Evolutionary conservation across 2,888 invertebrate species (phyloP), one percentile per base, ranked within the genome.

Genomic region (Lasiommata megera): DNA sequence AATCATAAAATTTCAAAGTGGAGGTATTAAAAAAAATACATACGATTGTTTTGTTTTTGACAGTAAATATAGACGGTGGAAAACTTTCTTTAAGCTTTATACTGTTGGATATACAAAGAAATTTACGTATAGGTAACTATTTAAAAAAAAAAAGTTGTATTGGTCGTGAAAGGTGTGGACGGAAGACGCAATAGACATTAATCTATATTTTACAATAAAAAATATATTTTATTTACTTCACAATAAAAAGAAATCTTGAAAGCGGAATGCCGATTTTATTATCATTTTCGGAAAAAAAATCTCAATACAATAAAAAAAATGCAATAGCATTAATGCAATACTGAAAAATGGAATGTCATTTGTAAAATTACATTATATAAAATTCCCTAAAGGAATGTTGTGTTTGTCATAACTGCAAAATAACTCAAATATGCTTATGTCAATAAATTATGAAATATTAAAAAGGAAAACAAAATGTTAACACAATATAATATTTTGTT

Each of bases 331-430:
- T 37, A 48, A 41, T 53, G 46, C 54, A 63, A 62, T 60, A 63
- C 61, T 57, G 54, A 58, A 60, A 59, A 59, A 61, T 66, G 65
- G 65, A 66, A 66, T 66, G 66, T 64, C 40, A 31, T 44, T 53
- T 43, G 46, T 53, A 31, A 31, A 7, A 52, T 23, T 47, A 51
- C 44, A 59, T n/a, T 43, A 52, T 58, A 53, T 41, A 40, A 37
- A 17, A 57, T 58, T 55, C 60, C 55, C 50, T 36, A 54, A 12
- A 61, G 64, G 64, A 66, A 66, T 64, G 66, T 62, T 37, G 29
- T 44, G 43, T 47, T 23, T 34, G 14, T 40, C 11, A 51, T 46
- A 43, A 16, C 17, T 51, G 44, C 36, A 43, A 41, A 43, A 36
- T 36, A 43, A 50, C 8, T 9, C 14, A 50, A 37, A 47, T 43